These are phyloP conservation scores for Actinemys pallida DNA, from an alignment of 2,113 vertebrate genomes.

Conservation along the genomic window DNA sequence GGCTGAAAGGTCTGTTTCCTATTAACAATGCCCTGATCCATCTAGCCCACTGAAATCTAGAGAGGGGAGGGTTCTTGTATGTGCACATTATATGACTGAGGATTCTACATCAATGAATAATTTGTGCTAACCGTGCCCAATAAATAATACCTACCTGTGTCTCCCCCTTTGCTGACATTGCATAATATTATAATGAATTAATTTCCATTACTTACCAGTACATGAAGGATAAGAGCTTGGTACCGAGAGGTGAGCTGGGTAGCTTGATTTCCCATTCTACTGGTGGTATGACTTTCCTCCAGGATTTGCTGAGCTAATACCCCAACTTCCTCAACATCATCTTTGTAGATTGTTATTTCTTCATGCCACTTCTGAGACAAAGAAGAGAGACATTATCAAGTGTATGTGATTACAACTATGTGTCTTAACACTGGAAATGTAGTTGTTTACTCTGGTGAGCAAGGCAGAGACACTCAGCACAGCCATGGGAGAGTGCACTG, in stretches of 20 bases:
- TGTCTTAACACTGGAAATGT: not conserved
- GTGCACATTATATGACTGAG: not conserved
- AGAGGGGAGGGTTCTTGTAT: not conserved
- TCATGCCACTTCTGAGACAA: conserved; percentile 88
- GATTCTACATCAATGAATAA: not conserved
- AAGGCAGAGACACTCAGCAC: not conserved
- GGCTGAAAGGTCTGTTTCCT: not conserved
- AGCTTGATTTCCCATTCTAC: conserved; percentile 87
- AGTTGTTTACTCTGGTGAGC: not conserved
- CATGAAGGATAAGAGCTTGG: conserved; percentile 90
- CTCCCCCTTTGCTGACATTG: not conserved
- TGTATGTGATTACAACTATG: not conserved
- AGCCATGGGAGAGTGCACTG: not conserved
- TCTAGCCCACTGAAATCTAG: not conserved
- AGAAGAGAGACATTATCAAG: not conserved
- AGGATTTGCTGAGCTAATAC: conserved; percentile 91
- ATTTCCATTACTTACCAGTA: conserved; percentile 82
- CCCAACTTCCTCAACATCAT: conserved; percentile 92
- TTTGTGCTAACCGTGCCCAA: not conserved
- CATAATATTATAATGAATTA: not conserved
- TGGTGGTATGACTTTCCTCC: conserved; percentile 89
- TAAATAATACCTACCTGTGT: not conserved
- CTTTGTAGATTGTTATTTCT: conserved; percentile 84
- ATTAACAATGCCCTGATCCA: not conserved
- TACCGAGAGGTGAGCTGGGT: conserved; percentile 91